Evolutionary conservation across 2,888 invertebrate genomes (phyloP).

Genomic region (Oscheius sp.): DNA sequence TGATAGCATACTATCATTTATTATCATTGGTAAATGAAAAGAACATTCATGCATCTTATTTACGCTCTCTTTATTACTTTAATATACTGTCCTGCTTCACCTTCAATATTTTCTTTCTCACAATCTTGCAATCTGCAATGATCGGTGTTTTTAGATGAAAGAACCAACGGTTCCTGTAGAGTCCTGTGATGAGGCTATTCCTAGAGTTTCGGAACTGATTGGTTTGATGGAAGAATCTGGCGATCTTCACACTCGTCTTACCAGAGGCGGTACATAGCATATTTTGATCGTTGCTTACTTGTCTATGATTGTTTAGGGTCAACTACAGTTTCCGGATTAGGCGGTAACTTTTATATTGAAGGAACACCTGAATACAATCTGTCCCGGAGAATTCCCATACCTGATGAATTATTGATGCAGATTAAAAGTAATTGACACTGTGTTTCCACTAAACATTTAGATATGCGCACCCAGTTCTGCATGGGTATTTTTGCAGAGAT

Average conservation of each 20-base stretch:
- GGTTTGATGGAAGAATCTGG: conserved; percentile 48
- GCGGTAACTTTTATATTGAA: conserved; percentile 37
- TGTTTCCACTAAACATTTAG: conserved; percentile 76
- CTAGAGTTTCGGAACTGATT: conserved; percentile 48
- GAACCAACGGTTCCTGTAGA: conserved; percentile 37
- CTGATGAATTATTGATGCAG: conserved; percentile 65
- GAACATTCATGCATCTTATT: no score
- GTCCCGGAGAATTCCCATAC: conserved; percentile 55
- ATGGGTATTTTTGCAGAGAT: conserved; percentile 98
- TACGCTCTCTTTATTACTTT: no score
- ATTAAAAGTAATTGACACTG: conserved; percentile 58
- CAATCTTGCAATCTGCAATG: no score
- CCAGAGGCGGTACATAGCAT: conserved; percentile 41
- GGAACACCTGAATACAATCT: conserved; percentile 52
- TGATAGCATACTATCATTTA: no score
- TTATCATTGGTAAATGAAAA: no score
- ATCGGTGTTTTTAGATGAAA: conserved; percentile 23
- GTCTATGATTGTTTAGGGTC: conserved; percentile 45
- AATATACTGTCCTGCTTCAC: no score
- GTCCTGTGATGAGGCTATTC: conserved; percentile 50
- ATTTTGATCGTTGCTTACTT: not conserved
- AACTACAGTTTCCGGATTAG: conserved; percentile 57
- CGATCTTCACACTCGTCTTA: conserved; percentile 48
- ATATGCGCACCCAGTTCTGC: conserved; percentile 93
- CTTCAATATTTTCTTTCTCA: no score